These are phyloP conservation scores for Delphinus delphis DNA, from an alignment of 2,113 vertebrate species.

Conservation along the genomic window DNA sequence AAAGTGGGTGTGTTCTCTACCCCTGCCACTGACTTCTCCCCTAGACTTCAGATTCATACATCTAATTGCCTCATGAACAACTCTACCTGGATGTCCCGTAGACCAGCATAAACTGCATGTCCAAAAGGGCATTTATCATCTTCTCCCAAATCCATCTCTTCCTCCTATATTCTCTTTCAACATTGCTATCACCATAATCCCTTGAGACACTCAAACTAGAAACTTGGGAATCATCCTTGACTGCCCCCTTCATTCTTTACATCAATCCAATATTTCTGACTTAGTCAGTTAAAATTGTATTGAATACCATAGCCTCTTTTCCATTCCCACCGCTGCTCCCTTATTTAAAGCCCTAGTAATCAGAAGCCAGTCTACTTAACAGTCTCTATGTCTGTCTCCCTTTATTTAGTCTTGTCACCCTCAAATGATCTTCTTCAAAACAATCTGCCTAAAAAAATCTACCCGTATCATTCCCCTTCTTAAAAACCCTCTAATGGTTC, in stretches of 20 bases:
- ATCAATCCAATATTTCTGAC: neutral
- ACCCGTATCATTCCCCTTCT: neutral
- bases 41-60: neutral
- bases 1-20: neutral
- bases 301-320: neutral
- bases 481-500: neutral
- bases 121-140: neutral
- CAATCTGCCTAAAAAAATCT: neutral
- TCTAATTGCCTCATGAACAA: neutral
- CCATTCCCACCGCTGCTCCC: neutral
- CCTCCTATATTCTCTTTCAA: neutral
- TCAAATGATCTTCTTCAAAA: neutral
- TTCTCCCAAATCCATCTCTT: slow-evolving; percentile 7
- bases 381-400: neutral
- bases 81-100: neutral
- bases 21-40: neutral
- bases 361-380: neutral
- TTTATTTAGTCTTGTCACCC: neutral
- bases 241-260: neutral
- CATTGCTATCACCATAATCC: neutral
- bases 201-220: neutral
- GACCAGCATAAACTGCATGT: neutral
- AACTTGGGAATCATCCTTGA: neutral
- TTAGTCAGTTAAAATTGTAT: neutral
- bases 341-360: neutral